Percentiles rank a stretch among this genome's conserved stretches.
phyloP scores from a whole-genome alignment of 2,888 invertebrate species.

The Phrixothrix hirtus region DNA sequence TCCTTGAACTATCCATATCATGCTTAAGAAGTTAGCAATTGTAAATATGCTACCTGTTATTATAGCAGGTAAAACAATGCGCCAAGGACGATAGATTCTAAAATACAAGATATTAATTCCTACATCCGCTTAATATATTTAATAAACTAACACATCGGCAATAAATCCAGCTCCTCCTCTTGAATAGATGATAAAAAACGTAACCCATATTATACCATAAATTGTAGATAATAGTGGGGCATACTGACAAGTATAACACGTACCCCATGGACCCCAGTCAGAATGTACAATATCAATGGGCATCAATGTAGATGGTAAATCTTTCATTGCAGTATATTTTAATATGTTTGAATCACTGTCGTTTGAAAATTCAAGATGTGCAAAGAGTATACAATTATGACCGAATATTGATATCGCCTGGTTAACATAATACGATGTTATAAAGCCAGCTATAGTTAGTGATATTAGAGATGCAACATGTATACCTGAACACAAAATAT shows the following conservation, averaged over 20 bases:
- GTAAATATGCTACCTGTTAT: neutral
- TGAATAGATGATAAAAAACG: conserved; percentile 41
- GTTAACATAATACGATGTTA: conserved; percentile 37
- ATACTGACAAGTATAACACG: conserved; percentile 42
- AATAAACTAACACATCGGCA: conserved; percentile 39
- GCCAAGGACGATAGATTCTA: conserved; percentile 42
- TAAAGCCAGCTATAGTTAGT: conserved; percentile 34
- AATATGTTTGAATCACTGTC: neutral
- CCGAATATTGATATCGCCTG: conserved; percentile 39
- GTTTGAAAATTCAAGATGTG: conserved; percentile 24
- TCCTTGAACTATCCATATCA: neutral
- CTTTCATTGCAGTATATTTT: neutral
- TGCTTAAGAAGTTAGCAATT: neutral
- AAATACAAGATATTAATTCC: conserved; percentile 15
- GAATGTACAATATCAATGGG: conserved; percentile 25
- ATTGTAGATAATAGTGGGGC: conserved; percentile 41
- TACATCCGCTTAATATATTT: conserved; percentile 4
- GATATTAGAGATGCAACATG: conserved; percentile 25
- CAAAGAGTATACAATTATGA: conserved; percentile 41
- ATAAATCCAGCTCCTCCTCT: conserved; percentile 40
- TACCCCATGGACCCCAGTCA: conserved; percentile 32
- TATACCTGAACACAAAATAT: too few relatives aligned
- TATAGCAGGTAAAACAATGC: conserved; percentile 41
- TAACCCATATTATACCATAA: conserved; percentile 37
- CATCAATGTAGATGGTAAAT: conserved; percentile 1